Evolutionary conservation across 92 coral and sea anemone genomes (phyloP), one percentile per base, ranked within the genome.

Genomic region (Galaxea fascicularis): DNA sequence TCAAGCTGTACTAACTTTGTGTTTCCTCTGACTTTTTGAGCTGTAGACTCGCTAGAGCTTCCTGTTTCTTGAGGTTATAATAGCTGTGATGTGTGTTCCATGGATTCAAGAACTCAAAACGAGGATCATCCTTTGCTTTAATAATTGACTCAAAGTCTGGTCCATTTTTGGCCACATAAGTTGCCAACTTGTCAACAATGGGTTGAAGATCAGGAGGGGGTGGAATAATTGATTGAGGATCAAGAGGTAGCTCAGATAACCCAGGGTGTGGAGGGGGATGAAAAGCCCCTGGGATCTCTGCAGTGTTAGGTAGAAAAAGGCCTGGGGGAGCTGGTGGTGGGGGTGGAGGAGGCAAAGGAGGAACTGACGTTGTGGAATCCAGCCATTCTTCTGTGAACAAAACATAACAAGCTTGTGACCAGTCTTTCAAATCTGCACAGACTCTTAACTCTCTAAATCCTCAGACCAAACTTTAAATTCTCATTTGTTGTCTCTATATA

Each of bases 141-240:
- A 96, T 93, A 73, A 90, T 96, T 60, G 88, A 87, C 73, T 94
- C 99, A 86, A 96, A 96, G 79, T 96, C 95, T 20, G 81, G 89
- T 49, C 99, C 99, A 89, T 96, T 96, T 78, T 93, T 91, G 51
- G 97, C 99, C 45, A 93, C 99, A 80, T 96, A 96, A 45, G 59
- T 85, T 16, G 99, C 99, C 71, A 96, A 90, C 87, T 96, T 96
- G 79, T 96, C 99, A 74, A 95, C 94, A 26, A 96, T 94, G 14
- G 98, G 99, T 51, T 96, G 98, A 26, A 96, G 74, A 67, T 96
- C 99, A 29, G 99, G 99, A 18, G 99, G 98, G 24, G 99, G 99
- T 20, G 99, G 99, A 45, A 96, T 90, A 57, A 95, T 93, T n/a
- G 76, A 73, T 10, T 25, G 60, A 65, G 83, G 25, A 30, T 25